Evolutionary conservation across 2,888 invertebrate species (phyloP).

Genomic region (Cataglyphis albicans): DNA sequence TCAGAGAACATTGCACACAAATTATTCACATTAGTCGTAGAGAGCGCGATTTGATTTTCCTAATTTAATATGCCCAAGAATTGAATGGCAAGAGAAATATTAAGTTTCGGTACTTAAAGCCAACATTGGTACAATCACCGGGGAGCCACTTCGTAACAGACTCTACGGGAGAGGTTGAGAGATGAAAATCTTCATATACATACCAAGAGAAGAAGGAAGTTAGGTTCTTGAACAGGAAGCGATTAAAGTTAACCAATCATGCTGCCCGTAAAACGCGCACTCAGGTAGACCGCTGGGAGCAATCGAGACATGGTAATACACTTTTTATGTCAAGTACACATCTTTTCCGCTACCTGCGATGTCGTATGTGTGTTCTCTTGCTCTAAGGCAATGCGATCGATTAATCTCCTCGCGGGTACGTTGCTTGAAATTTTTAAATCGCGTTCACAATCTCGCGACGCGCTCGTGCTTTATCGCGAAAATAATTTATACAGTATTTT

Average conservation of each 20-base stretch:
- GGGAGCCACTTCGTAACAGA: slow-evolving; percentile 22
- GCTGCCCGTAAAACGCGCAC: slow-evolving; percentile 40
- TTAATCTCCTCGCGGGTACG: slow-evolving; percentile 34
- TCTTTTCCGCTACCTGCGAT: slow-evolving; percentile 15
- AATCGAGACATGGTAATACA: slow-evolving; percentile 48
- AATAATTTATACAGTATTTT: slow-evolving; percentile 20
- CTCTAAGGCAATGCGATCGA: slow-evolving; percentile 27
- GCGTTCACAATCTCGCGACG: slow-evolving; percentile 18
- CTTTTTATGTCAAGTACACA: slow-evolving; percentile 48
- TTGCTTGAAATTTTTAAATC: slow-evolving; percentile 39
- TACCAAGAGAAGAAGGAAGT: slow-evolving; percentile 18
- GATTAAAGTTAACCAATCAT: slow-evolving; percentile 54
- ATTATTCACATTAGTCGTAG: not conserved
- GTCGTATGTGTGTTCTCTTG: slow-evolving; percentile 19
- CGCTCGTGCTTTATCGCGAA: slow-evolving; percentile 1
- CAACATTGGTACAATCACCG: slow-evolving; percentile 31
- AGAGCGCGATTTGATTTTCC: not conserved
- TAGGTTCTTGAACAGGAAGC: slow-evolving; percentile 49
- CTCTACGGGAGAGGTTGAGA: slow-evolving; percentile 9
- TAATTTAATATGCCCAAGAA: slow-evolving; percentile 20
- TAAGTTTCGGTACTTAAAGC: slow-evolving; percentile 2
- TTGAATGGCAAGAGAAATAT: slow-evolving; percentile 17
- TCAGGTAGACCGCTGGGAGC: slow-evolving; percentile 42
- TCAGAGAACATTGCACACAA: not conserved
- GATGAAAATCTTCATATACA: slow-evolving; percentile 42